Evolutionary conservation across 30 jellyfish, hydroid and myxozoan genomes (phyloP).

Genomic region (Phacellophora camtschatica): DNA sequence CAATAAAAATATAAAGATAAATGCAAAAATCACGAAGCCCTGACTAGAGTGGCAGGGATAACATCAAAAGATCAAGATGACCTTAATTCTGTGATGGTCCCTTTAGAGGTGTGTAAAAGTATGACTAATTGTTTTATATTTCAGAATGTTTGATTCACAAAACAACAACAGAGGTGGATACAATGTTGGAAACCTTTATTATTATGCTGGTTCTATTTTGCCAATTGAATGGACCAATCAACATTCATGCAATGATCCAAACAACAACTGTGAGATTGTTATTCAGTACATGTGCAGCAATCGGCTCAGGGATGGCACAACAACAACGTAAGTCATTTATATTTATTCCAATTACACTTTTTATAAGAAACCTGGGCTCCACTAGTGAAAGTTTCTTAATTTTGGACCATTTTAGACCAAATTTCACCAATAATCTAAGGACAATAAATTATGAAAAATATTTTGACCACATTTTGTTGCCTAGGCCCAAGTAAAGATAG

Average conservation of each 20-base stretch:
- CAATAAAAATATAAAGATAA: too few species aligned
- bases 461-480: too few species aligned
- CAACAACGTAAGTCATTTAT: conserved; percentile 42
- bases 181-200: conserved; percentile 87
- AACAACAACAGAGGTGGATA: conserved; percentile 97
- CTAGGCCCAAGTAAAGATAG: too few species aligned
- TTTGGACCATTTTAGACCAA: too few species aligned
- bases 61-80: too few species aligned
- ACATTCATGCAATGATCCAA: conserved; percentile 89
- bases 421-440: neutral
- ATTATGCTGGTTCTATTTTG: conserved; percentile 75
- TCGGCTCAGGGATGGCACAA: conserved; percentile 84
- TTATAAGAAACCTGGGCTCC: neutral
- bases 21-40: too few species aligned
- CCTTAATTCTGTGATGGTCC: too few species aligned
- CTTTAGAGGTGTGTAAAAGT: too few species aligned
- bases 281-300: conserved; percentile 89
- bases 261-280: conserved; percentile 76
- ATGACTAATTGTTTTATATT: neutral
- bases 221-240: conserved; percentile 96
- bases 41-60: too few species aligned
- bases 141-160: conserved; percentile 88
- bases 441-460: too few species aligned
- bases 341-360: neutral
- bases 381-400: too few species aligned